phyloP scores from a whole-genome alignment of 1,140 invertebrate genomes.

The Musca domestica region DNA sequence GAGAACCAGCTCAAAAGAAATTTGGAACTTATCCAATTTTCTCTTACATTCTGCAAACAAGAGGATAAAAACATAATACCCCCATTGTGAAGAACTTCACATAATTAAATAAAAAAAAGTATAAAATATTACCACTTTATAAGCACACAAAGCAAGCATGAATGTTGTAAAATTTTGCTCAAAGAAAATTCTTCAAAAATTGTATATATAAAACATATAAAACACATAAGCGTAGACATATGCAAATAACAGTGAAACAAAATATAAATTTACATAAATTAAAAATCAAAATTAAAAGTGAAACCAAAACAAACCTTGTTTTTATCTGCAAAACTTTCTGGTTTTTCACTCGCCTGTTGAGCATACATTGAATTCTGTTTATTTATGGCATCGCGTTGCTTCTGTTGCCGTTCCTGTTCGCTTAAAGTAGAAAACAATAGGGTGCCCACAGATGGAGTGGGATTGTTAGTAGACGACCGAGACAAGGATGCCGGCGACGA shows the following conservation, averaged over 20 bases:
- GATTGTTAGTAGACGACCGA: slow-evolving; percentile 24
- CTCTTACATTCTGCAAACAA: too few species aligned
- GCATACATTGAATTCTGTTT: slow-evolving; percentile 1
- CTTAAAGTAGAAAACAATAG: slow-evolving; percentile 61
- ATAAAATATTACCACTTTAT: too few species aligned
- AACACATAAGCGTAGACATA: neutral
- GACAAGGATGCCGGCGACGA: neutral
- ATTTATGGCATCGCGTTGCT: slow-evolving; percentile 27
- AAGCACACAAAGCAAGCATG: too few species aligned
- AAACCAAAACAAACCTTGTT: slow-evolving; percentile 27
- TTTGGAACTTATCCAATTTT: too few species aligned
- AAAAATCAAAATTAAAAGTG: slow-evolving; percentile 12
- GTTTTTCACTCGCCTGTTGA: slow-evolving; percentile 2
- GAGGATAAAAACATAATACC: too few species aligned
- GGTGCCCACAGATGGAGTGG: slow-evolving; percentile 55
- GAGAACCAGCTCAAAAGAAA: too few species aligned
- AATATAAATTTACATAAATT: neutral
- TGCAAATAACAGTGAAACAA: neutral
- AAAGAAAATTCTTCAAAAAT: neutral
- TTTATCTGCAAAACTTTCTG: slow-evolving; percentile 18
- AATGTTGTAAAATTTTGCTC: too few species aligned
- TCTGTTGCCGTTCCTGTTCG: slow-evolving; percentile 57
- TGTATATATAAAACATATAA: slow-evolving; percentile 6
- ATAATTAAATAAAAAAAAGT: too few species aligned
- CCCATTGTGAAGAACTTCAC: too few species aligned